A percentile compares a stretch with the other conserved stretches of the same genome.
Evolutionary conservation across 2,888 invertebrate species (phyloP).

Genomic region (Chymomyza procnemis): DNA sequence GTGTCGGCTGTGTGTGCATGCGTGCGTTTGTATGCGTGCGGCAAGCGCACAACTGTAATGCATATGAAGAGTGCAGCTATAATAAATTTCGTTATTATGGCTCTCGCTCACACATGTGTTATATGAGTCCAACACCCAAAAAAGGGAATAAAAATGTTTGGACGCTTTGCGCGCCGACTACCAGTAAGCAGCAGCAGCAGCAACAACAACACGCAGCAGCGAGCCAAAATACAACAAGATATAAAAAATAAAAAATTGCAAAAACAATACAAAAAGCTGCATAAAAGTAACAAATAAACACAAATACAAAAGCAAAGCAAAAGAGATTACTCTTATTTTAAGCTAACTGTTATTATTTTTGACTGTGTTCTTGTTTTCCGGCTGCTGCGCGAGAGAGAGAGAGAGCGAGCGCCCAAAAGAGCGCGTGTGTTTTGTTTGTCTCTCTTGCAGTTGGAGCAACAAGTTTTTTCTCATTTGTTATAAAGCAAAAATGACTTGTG

Average conservation of each 20-base stretch:
- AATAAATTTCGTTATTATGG: slow-evolving; percentile 48
- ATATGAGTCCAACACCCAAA: slow-evolving; percentile 79
- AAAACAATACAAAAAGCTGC: slow-evolving; percentile 48
- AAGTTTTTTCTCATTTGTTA: background rate
- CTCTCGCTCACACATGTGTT: slow-evolving; percentile 67
- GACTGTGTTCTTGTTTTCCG: background rate
- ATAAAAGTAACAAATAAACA: background rate
- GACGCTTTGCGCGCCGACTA: slow-evolving; percentile 23
- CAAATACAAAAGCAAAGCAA: slow-evolving; percentile 32
- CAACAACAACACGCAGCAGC: slow-evolving; percentile 41
- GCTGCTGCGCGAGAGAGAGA: background rate
- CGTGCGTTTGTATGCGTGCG: slow-evolving; percentile 32
- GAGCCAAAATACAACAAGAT: slow-evolving; percentile 54
- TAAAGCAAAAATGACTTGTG: slow-evolving; percentile 18
- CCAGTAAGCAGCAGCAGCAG: slow-evolving; percentile 8
- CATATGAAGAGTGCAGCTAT: slow-evolving; percentile 67
- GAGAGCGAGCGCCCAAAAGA: background rate
- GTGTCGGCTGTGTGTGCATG: slow-evolving; percentile 19
- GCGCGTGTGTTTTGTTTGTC: background rate
- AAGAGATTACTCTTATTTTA: slow-evolving; percentile 25
- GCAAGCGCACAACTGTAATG: slow-evolving; percentile 48
- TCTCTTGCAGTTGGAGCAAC: background rate
- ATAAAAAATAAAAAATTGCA: slow-evolving; percentile 47
- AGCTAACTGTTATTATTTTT: slow-evolving; percentile 7
- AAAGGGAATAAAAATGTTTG: slow-evolving; percentile 78